These are phyloP conservation scores for Tetheella fluctuosa DNA, from an alignment of 2,888 invertebrate species.

Conservation along the genomic window DNA sequence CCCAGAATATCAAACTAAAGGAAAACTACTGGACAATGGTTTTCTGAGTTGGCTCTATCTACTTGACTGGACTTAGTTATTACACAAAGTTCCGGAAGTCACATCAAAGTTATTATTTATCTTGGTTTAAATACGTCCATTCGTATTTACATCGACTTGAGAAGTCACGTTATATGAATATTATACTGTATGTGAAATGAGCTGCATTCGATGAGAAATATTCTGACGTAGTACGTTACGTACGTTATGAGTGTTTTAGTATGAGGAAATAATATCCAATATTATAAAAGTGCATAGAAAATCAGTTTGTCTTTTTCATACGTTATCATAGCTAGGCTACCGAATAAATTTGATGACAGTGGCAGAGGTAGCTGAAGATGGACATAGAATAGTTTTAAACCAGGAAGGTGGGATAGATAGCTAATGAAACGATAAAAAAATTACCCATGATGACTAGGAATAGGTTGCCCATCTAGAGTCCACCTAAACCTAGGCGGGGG, in stretches of 20 bases:
- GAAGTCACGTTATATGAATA: neutral
- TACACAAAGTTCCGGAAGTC: neutral
- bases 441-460: slow-evolving; percentile 78
- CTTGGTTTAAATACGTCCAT: slow-evolving; percentile 17
- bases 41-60: neutral
- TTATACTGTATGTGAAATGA: neutral
- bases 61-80: neutral
- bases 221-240: neutral
- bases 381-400: too few relatives aligned
- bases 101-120: slow-evolving; percentile 8
- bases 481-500: slow-evolving; percentile 88
- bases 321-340: too few relatives aligned
- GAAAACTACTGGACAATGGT: neutral
- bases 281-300: too few relatives aligned
- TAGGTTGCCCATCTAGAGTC: slow-evolving; percentile 72
- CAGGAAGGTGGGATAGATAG: neutral
- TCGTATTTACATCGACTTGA: neutral
- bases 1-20: neutral
- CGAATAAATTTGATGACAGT: too few relatives aligned
- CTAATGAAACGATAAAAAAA: slow-evolving; percentile 16
- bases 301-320: too few relatives aligned
- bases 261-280: too few relatives aligned
- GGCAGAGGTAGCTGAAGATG: too few relatives aligned
- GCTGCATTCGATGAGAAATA: neutral
- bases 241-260: neutral